Evolutionary conservation across 2,113 vertebrate genomes (phyloP).

Genomic region (Lates calcarifer): DNA sequence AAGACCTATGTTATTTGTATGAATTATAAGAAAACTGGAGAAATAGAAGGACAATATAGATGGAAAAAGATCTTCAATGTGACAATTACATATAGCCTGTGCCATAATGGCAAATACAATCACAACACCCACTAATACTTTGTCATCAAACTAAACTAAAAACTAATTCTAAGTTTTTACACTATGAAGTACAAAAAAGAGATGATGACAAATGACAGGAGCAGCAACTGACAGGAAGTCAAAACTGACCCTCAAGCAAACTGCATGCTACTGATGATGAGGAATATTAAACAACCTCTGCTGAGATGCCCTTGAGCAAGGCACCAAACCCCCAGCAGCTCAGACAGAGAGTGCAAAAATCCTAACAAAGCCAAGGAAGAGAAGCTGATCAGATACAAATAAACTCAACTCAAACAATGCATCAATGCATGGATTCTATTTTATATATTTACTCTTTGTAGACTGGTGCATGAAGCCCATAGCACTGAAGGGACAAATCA

Average conservation of each 20-base stretch:
- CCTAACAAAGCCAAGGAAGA: background rate
- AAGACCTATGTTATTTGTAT: background rate
- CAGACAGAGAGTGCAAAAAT: background rate
- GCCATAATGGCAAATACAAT: too few species aligned
- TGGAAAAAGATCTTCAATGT: too few species aligned
- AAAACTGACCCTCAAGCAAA: background rate
- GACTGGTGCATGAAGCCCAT: too few species aligned
- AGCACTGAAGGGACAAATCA: too few species aligned
- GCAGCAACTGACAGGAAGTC: background rate
- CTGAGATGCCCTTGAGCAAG: conserved; percentile 46
- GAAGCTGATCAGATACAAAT: background rate
- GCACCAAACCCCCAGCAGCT: background rate
- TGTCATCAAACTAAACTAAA: background rate
- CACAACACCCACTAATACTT: too few species aligned
- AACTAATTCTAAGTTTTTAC: too few species aligned
- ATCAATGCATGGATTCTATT: background rate
- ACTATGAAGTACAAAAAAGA: background rate
- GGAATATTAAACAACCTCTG: background rate
- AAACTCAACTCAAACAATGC: background rate
- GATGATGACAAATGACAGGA: background rate
- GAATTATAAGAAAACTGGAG: background rate
- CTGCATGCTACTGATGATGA: background rate
- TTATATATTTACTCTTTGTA: too few species aligned
- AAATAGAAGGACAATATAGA: too few species aligned
- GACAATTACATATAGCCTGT: too few species aligned